phyloP scores from a whole-genome alignment of 2,888 invertebrate species.

The Drosophila hamatofila region DNA sequence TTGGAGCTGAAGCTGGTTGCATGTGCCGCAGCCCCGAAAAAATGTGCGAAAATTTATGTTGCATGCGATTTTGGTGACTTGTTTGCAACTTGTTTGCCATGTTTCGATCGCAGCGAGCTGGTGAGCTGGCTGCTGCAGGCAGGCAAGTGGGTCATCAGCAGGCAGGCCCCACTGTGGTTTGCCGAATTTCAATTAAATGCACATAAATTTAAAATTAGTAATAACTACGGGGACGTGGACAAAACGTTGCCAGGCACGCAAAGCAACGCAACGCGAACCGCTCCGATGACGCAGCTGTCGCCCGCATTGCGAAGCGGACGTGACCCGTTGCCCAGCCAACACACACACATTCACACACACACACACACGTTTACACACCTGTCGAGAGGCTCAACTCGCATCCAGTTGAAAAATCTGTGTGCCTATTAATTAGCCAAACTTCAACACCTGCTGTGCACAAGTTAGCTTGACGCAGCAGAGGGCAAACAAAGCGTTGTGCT shows the following conservation, averaged over 20 bases:
- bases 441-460: conserved; percentile 74
- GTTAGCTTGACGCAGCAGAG: conserved; percentile 70
- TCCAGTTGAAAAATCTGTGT: conserved; percentile 68
- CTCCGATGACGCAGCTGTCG: conserved; percentile 63
- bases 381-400: conserved; percentile 29
- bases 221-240: conserved; percentile 63
- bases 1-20: conserved; percentile 39
- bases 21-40: conserved; percentile 66
- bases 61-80: conserved; percentile 81
- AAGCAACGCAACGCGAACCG: conserved; percentile 46
- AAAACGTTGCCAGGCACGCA: conserved; percentile 74
- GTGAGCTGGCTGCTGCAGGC: neutral
- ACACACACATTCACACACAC: conserved; percentile 10
- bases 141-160: conserved; percentile 62
- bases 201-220: conserved; percentile 78
- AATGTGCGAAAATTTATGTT: conserved; percentile 84
- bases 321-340: conserved; percentile 54
- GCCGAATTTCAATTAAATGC: conserved; percentile 78
- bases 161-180: conserved; percentile 26
- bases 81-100: conserved; percentile 77
- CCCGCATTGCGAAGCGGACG: conserved; percentile 64
- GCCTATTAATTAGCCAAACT: conserved; percentile 79
- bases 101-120: conserved; percentile 50
- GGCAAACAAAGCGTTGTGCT: conserved; percentile 24
- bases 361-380: conserved; percentile 18